A percentile compares a stretch with the other conserved stretches of the same genome.
These are phyloP conservation scores for Lobophora halterata DNA, from an alignment of 2,888 invertebrate species.

Conservation along the genomic window DNA sequence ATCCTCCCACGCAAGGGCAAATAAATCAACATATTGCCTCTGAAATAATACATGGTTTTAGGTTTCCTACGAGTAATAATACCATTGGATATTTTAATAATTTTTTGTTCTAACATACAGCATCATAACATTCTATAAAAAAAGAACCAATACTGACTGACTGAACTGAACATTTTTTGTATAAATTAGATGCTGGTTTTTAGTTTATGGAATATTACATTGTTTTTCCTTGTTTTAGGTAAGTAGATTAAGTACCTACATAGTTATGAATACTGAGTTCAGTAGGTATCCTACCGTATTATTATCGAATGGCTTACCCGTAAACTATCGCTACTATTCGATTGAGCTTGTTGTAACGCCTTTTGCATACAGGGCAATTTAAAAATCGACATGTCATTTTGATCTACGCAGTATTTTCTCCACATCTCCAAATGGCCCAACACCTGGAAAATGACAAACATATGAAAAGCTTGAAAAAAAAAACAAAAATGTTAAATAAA, in stretches of 20 bases:
- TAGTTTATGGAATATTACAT: too few relatives aligned
- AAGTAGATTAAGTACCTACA: too few relatives aligned
- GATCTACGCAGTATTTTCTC: slow-evolving; percentile 85
- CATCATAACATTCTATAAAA: too few relatives aligned
- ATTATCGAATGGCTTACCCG: slow-evolving; percentile 72
- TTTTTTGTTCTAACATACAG: too few relatives aligned
- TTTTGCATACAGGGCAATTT: slow-evolving; percentile 95
- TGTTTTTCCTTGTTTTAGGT: too few relatives aligned
- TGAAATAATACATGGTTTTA: slow-evolving; percentile 48
- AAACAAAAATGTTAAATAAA: too few relatives aligned
- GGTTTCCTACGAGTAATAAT: too few relatives aligned
- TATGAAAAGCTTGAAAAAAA: background rate
- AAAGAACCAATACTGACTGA: too few relatives aligned
- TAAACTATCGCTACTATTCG: slow-evolving; percentile 92
- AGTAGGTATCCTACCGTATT: background rate
- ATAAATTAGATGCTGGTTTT: too few relatives aligned
- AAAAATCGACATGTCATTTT: slow-evolving; percentile 88
- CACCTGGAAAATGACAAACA: slow-evolving; percentile 75
- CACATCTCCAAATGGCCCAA: slow-evolving; percentile 96
- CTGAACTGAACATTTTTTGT: too few relatives aligned
- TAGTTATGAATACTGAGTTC: too few relatives aligned
- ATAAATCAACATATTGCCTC: slow-evolving; percentile 94
- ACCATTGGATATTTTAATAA: too few relatives aligned
- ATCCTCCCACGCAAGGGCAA: slow-evolving; percentile 94
- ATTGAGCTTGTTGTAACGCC: slow-evolving; percentile 93